These are phyloP conservation scores for Macaria notata DNA, from an alignment of 2,888 invertebrate species.

Conservation along the genomic window DNA sequence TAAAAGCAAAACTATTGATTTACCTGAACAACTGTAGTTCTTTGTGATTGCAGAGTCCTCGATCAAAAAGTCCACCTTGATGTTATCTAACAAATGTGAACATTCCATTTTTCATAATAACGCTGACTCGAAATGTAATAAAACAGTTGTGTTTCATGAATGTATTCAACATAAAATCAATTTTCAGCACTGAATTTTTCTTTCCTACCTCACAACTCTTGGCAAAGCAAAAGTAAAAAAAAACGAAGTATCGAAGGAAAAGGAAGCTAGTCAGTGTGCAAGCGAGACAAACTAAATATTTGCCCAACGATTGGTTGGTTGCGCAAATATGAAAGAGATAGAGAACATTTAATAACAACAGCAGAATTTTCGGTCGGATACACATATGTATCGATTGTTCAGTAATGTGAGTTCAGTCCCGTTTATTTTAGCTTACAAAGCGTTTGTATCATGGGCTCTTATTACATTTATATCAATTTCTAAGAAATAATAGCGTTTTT, in stretches of 20 bases:
- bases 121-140: conserved; percentile 45
- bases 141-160: conserved; percentile 53
- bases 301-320: conserved; percentile 38
- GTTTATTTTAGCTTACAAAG: too few species aligned
- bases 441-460: too few species aligned
- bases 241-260: conserved; percentile 19
- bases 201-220: conserved; percentile 30
- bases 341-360: conserved; percentile 45
- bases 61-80: conserved; percentile 79
- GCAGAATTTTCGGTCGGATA: conserved; percentile 46
- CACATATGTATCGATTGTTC: conserved; percentile 10
- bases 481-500: too few species aligned
- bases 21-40: conserved; percentile 86
- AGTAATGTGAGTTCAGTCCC: too few species aligned
- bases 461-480: too few species aligned
- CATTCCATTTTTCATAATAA: conserved; percentile 85
- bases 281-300: conserved; percentile 51
- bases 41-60: conserved; percentile 81
- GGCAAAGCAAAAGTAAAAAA: conserved; percentile 24
- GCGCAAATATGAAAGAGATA: conserved; percentile 46
- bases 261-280: conserved; percentile 39
- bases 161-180: conserved; percentile 44
- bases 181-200: conserved; percentile 39
- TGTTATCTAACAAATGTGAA: conserved; percentile 85
- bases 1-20: conserved; percentile 46